phyloP scores from a whole-genome alignment of 2,113 vertebrate genomes.

The Nicator chloris region DNA sequence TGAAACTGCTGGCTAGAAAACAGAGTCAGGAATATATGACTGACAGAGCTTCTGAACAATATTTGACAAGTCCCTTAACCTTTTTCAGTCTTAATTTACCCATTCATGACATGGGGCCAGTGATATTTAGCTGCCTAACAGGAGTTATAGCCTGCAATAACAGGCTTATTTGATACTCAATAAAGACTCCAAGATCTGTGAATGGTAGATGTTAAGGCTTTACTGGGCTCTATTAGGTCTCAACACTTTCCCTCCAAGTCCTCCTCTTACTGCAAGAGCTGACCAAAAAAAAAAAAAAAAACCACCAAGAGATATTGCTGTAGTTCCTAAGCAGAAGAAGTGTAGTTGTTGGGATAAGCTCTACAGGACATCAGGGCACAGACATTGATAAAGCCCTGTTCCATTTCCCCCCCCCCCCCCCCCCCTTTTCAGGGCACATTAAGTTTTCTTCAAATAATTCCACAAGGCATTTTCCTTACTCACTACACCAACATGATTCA shows the following conservation, averaged over 20 bases:
- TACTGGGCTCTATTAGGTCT: background rate
- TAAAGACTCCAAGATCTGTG: background rate
- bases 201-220: background rate
- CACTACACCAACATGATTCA: background rate
- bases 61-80: background rate
- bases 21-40: background rate
- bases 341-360: background rate
- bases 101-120: background rate
- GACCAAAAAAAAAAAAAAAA: background rate
- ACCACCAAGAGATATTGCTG: background rate
- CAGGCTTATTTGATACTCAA: background rate
- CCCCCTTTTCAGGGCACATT: background rate
- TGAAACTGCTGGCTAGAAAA: background rate
- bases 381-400: background rate
- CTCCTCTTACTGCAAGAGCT: background rate
- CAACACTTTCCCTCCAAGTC: background rate
- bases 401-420: background rate
- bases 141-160: background rate
- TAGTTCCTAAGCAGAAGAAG: background rate
- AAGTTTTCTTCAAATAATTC: constrained; percentile 7
- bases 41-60: background rate
- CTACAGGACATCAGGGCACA: background rate
- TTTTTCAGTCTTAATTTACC: background rate
- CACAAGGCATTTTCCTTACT: constrained; percentile 35
- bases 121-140: background rate